Evolutionary conservation across 2,888 invertebrate genomes (phyloP), one percentile per base, ranked within the genome.

Genomic region (Drosophila borealis): DNA sequence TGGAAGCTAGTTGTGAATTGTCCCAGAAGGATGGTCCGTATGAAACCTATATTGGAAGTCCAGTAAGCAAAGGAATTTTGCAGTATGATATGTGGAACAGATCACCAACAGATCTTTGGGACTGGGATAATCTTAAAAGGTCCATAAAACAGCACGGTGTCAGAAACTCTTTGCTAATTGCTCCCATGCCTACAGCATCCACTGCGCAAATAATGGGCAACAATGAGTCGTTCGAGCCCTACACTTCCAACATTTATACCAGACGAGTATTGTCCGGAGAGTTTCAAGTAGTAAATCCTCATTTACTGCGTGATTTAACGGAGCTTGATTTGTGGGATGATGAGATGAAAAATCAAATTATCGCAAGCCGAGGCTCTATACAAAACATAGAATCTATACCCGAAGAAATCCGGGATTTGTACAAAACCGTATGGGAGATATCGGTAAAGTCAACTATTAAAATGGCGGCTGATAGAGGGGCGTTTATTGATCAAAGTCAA

Each of bases 151-250:
- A 96, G 93, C 94, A 97, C 92, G 99, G 99, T 10, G 93, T 99
- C 0, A 94, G 99, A 62, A 99, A 99, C 93, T 98, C 98, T 2
- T 93, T 99, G 33, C 93, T 99, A 19, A 82, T 99, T 73, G 99
- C 99, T 0, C 99, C 99, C 0, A 99, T 99, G 99, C 99, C 99
- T 0, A 99, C 99, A 5, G 99, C 99, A 9, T 98, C 99, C 1
- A 99, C 99, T 0, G 99, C 99, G 3, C 99, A 99, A 93, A 99
- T 99, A 90, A 94, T 99, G 46, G 99, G 99, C 17, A 99, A 99
- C 91, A 99, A 99, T 91, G 99, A 99, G 92, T 97, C 98, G 0
- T 96, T 99, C 89, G 99, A 99, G 92, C 98, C 99, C 0, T 99
- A 99, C 92, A 99, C 99, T 0, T 98, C 97, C 37, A 99, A 99